Base-by-base conservation (phyloP, 2,797 vertebrate genomes). In the Gymnopithys bicolor region DNA sequence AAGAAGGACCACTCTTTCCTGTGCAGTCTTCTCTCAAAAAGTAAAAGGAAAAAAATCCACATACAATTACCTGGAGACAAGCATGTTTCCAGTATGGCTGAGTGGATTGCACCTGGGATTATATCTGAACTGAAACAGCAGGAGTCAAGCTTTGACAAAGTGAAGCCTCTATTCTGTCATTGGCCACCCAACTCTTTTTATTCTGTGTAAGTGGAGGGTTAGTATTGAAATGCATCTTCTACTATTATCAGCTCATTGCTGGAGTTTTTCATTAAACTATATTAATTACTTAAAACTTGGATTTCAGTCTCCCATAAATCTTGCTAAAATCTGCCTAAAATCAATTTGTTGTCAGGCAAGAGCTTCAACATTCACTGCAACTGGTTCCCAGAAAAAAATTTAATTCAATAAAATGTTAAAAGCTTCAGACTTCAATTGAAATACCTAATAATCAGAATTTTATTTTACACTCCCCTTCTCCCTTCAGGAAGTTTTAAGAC, bases 401-500 rank as follows among this genome's bases (percentile, higher is more conserved):
- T 95, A 96, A 94, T 93, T 94, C 88, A 86, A 79, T 91, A 95
- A 96, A 93, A 95, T 76, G 45, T 60, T 95, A 94, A 92, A 77
- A 93, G 43, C n/a, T 84, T 96, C 84, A 91, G 21, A 43, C 53
- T 95, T 95, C 89, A 93, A 33, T 22, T 62, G 74, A 73, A 93
- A 94, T 49, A 66, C 90, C 96, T 97, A 96, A 93, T 95, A 96
- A 96, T 89, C 62, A 94, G 83, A 86, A 93, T 94, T 89, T 94
- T 89, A 90, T 92, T 94, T 84, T 84, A 46, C 48, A 81, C 25
- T 17, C 32, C 7, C 5, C 83, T 75, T 6, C 10, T 87, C 22
- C 15, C 19, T 30, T 9, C 6, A 27, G 24, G 76, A 19, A 53
- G 8, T 84, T 96, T 89, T 67, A 87, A 94, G 76, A 51, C 55